Base-by-base conservation (phyloP, 2,113 vertebrate genomes). In the Brachypteracias leptosomus region DNA sequence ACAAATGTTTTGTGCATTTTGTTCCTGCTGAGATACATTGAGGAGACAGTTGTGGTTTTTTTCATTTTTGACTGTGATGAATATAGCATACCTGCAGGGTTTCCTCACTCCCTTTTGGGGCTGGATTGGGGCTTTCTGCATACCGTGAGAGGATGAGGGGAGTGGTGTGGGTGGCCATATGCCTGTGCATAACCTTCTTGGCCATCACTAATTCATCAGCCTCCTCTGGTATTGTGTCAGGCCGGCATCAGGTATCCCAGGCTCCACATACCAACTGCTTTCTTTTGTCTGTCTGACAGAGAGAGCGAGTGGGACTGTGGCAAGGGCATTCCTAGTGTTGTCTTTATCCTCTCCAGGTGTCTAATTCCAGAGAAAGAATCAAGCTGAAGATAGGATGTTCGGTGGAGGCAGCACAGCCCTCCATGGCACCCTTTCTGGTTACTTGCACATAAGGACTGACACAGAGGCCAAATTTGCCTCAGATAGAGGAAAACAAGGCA, bases 131-230 rank as follows among this genome's bases (percentile, higher is more conserved):
- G 55, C 6, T 46, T 95, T 82, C 75, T 54, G 59, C 49, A 3
- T 21, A 13, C 28, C 1, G 2, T n/a, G 35, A 79, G 82, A 29
- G 0, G 16, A 31, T 33, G 46, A 33, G 26, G 25, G 33, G 9
- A n/a, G 59, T 2, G 21, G 3, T 54, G 40, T 16, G 46, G 29
- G 57, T 73, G 71, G 6, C 74, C 13, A 1, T 20, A 11, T 72
- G 52, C 31, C 47, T 47, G 20, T 28, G 3, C 28, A 3, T 16
- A 35, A 76, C 33, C 40, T 68, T 36, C 33, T 25, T 22, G 36
- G 16, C n/a, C 66, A 91, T 95, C 89, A 93, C 59, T 96, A 96
- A 96, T 96, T 96, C 46, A 96, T 44, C 75, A 93, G 67, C 63
- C 40, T 21, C 26, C 85, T 71, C 78, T 25, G 33, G 26, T 47